Evolutionary conservation across 37 sponge, comb jelly and placozoan genomes (phyloP), one percentile per base, ranked within the genome.

Genomic region (Ephydatia muelleri): DNA sequence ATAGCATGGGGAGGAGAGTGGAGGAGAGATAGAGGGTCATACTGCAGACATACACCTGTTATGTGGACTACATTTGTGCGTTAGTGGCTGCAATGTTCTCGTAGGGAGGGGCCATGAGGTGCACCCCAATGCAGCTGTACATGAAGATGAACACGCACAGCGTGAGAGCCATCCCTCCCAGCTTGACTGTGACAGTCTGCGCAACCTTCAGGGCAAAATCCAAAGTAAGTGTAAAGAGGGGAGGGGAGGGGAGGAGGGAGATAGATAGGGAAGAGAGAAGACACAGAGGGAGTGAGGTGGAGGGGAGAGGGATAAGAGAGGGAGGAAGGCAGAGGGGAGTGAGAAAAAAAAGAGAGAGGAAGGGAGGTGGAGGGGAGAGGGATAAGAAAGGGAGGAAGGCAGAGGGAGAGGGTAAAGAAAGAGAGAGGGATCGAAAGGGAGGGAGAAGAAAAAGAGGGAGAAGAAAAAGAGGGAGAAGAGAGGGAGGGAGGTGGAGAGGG

Each of bases 121-220:
- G 95, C 34, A 87, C 79, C 2, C 92, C 95, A 80, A 91, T 81
- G 73, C 82, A 87, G 38, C 89, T 49, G 70, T 88, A 94, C 43
- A 94, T 22, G 23, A 94, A 65, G 13, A 94, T 87, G 75, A 83
- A 94, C 31, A 91, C 48, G n/a, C 85, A 37, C n/a, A 85, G 79
- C 16, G 75, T 73, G 29, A 91, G 47, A 23, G 88, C 27, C 23
- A 86, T 77, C 16, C 80, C 82, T 34, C 87, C 83, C 49, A 91
- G 73, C 74, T 91, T 91, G 34, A 86, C 1, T 5, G 77, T 66
- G 49, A 91, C 83, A n/a, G 91, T 86, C 64, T 57, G 29, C 29
- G 82, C 75, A 23, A 87, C 91, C 84, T 78, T 11, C 1, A 14
- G 19, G 16, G 12, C 16, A 57, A 57, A 16, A 70, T 33, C 30